Conservation (phyloP, 1,140 invertebrate species). For the Colletes gigas region DNA sequence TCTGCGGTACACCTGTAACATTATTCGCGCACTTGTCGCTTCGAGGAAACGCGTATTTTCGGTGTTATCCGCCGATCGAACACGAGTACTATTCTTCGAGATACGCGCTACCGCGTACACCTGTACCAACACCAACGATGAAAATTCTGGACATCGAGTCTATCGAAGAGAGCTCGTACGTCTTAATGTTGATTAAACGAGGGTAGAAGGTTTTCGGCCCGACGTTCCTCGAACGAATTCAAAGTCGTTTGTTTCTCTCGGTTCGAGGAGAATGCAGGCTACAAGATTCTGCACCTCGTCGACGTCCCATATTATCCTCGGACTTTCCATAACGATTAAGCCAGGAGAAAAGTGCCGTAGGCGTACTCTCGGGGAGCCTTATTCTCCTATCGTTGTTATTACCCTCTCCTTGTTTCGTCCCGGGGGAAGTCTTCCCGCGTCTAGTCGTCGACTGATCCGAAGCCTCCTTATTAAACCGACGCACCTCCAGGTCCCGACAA, state of each 20-base stretch:
- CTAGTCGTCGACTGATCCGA: neutral
- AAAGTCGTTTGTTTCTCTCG: slow-evolving; percentile 21
- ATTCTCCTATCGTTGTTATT: slow-evolving; percentile 39
- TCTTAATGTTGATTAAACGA: no score
- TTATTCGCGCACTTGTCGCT: neutral
- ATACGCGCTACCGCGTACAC: no score
- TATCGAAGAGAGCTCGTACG: no score
- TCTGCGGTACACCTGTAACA: slow-evolving; percentile 21
- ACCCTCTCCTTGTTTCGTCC: slow-evolving; percentile 8
- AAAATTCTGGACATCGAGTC: no score
- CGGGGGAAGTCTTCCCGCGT: neutral
- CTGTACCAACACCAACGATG: no score
- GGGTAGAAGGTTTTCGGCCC: no score
- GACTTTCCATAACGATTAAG: slow-evolving; percentile 71
- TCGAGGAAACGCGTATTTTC: neutral
- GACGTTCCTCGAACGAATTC: no score
- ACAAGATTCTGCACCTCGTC: slow-evolving; percentile 45
- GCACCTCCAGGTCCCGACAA: neutral
- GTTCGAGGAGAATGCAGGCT: slow-evolving; percentile 20
- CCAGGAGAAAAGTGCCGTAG: slow-evolving; percentile 58
- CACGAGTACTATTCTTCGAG: neutral
- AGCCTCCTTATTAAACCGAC: neutral
- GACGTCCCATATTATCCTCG: slow-evolving; percentile 65
- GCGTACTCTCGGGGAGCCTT: slow-evolving; percentile 36
- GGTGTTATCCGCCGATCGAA: slow-evolving; percentile 16